phyloP scores from a whole-genome alignment of 1,140 invertebrate species.

The Hylaeus anthracinus region DNA sequence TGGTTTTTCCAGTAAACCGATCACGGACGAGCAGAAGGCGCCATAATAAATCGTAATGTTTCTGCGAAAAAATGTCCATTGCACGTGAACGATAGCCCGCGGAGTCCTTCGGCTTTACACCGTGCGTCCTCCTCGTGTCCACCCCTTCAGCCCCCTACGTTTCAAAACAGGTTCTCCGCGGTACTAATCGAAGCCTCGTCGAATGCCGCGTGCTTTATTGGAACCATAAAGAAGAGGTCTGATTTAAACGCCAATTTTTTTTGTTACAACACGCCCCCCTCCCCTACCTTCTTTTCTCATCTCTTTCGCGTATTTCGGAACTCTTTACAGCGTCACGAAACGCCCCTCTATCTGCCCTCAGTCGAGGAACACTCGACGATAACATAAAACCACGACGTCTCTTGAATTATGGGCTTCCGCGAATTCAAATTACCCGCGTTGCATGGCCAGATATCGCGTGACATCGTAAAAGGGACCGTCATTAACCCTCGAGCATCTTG shows the following conservation, averaged over 20 bases:
- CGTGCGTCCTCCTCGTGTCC: no score
- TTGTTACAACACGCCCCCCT: not conserved
- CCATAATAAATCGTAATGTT: conserved; percentile 53
- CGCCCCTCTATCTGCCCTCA: not conserved
- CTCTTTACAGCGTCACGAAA: not conserved
- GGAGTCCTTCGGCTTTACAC: conserved; percentile 16
- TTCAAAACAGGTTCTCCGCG: conserved; percentile 32
- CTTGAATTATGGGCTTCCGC: conserved; percentile 16
- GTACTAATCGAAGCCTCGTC: conserved; percentile 9
- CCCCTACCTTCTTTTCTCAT: not conserved
- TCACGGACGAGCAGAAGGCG: conserved; percentile 34
- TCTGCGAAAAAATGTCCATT: conserved; percentile 37
- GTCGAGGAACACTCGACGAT: not conserved
- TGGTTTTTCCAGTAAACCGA: conserved; percentile 36
- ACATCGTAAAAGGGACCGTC: conserved; percentile 20
- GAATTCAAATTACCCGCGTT: conserved; percentile 14
- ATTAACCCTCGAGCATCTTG: conserved; percentile 4
- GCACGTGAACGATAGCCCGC: conserved; percentile 2
- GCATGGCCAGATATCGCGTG: conserved; percentile 9
- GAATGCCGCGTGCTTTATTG: conserved; percentile 34
- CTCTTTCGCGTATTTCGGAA: not conserved
- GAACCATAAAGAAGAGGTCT: conserved; percentile 15
- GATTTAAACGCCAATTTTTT: conserved; percentile 32
- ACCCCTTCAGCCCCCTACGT: not conserved
- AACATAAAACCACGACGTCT: conserved; percentile 8